Evolutionary conservation across 2,113 vertebrate species (phyloP), one percentile per base, ranked within the genome.

Genomic region (Poeciliopsis retropinna): DNA sequence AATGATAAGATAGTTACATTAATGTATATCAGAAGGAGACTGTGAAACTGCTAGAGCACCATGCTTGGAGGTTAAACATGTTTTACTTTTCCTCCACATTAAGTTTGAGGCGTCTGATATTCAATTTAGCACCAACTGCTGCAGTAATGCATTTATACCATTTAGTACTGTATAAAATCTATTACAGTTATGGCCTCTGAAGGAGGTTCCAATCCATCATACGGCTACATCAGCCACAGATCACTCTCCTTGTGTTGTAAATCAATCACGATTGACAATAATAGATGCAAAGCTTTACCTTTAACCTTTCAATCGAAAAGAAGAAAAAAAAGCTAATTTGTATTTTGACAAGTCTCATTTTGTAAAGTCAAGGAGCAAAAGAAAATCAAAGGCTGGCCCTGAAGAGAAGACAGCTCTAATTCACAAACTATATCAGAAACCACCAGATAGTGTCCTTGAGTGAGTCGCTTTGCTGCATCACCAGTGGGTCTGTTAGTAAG

Each of bases 211-310:
- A 60, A 65, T 75, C 70, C 44, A 83, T 81, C 74, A 82, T 29
- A 63, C 29, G n/a, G 34, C 41, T 65, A 39, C 75, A 44, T 11
- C 30, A 69, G 60, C 32, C 30, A 37, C n/a, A 76, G 61, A 72
- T 83, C 27, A 1, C 51, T 66, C 54, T 28, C 60, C 19, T 32
- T 3, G 37, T 73, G 78, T 15, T 81, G 68, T 67, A 54, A 54
- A 86, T 86, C 77, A 76, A 68, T 80, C 76, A 78, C 41, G 31
- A 51, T 39, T 79, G 69, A 32, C 69, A 77, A 30, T 79, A 73
- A 76, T 67, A 27, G 15, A 81, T 65, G 64, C 28, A 80, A 72
- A 80, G 5, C 67, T 72, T 64, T 75, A 74, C 6, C 47, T 76
- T 74, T 68, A 76, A 3, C 22, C 29, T 65, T 78, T 37, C 32